phyloP scores from a whole-genome alignment of 2,797 vertebrate species.

The Pipistrellus pipistrellus region DNA sequence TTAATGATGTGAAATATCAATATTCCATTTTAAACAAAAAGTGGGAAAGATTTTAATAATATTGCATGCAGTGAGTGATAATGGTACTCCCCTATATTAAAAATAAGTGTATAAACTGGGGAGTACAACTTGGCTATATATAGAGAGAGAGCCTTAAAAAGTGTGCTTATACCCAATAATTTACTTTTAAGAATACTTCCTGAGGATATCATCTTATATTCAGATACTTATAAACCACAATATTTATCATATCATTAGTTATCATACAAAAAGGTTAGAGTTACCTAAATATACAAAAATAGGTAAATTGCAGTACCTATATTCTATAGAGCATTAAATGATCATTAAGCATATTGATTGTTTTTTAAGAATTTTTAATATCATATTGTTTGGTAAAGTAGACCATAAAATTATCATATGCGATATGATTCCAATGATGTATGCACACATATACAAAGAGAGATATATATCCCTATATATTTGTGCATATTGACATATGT shows the following conservation, averaged over 20 bases:
- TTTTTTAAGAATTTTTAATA: slow-evolving; percentile 14
- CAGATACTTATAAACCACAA: slow-evolving; percentile 24
- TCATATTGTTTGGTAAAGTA: background rate
- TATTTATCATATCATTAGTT: background rate
- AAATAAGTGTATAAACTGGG: background rate
- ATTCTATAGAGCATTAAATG: background rate
- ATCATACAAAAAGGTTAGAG: background rate
- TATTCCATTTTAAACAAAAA: slow-evolving; percentile 24
- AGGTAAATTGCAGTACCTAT: background rate
- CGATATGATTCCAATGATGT: background rate
- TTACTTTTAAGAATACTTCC: slow-evolving; percentile 21
- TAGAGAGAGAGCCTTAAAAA: slow-evolving; percentile 7
- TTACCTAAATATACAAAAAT: background rate
- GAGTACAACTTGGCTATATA: background rate
- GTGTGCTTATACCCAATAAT: slow-evolving; percentile 8
- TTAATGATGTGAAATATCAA: background rate
- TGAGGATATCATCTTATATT: slow-evolving; percentile 41
- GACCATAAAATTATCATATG: slow-evolving; percentile 4
- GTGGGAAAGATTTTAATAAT: slow-evolving; percentile 43
- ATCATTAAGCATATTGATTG: background rate
- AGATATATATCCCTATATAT: background rate
- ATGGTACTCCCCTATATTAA: background rate
- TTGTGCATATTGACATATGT: background rate
- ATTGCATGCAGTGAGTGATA: background rate
- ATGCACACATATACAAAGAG: background rate